Percentiles rank a stretch among this genome's conserved stretches.
phyloP scores from a whole-genome alignment of 1,140 invertebrate species.

The Hycleus cichorii region DNA sequence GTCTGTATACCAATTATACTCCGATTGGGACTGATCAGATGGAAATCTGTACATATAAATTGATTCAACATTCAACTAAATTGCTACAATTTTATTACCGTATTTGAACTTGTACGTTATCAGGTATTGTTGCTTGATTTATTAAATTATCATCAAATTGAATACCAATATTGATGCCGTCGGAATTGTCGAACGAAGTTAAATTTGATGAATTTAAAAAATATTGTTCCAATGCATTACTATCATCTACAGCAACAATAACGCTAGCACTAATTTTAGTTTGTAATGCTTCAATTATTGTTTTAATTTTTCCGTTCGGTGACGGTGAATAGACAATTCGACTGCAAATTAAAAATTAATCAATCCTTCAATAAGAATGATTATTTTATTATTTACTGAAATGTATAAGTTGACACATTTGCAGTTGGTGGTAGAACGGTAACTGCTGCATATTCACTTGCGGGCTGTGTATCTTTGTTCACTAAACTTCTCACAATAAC shows the following conservation, averaged over 20 bases:
- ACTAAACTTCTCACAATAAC: constrained; percentile 54
- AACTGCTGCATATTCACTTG: constrained; percentile 31
- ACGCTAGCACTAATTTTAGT: neutral
- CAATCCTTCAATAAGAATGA: neutral
- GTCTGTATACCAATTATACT: constrained; percentile 55
- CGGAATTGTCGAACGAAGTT: constrained; percentile 31
- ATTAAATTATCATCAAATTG: constrained; percentile 45
- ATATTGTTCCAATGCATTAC: constrained; percentile 38
- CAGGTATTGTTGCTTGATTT: constrained; percentile 41
- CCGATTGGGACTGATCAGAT: constrained; percentile 38
- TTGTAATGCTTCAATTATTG: constrained; percentile 2
- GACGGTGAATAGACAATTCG: constrained; percentile 2
- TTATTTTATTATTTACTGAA: too few relatives aligned
- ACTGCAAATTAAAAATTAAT: neutral
- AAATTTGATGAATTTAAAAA: constrained; percentile 41
- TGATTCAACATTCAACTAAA: too few relatives aligned
- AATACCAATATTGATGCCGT: constrained; percentile 34
- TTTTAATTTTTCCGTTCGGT: neutral
- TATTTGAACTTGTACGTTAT: constrained; percentile 48
- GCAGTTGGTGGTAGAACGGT: constrained; percentile 12
- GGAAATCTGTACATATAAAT: constrained; percentile 38
- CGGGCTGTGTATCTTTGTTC: constrained; percentile 27
- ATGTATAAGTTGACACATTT: neutral
- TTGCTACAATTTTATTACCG: constrained; percentile 26
- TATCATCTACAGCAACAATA: neutral